phyloP scores from a whole-genome alignment of 1,140 invertebrate species.

The Dryas iulia region DNA sequence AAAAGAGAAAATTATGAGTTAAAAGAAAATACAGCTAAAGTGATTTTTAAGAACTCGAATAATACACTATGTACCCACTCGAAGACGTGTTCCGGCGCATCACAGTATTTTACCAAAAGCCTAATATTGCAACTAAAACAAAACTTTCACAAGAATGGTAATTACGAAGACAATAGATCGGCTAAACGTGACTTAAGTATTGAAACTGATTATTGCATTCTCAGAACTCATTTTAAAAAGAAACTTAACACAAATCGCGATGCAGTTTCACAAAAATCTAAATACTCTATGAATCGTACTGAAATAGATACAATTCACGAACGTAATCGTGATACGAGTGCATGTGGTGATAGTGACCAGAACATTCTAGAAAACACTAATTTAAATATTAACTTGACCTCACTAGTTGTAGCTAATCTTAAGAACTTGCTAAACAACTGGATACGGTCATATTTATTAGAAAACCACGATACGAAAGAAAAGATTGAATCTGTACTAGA shows the following conservation, averaged over 20 bases:
- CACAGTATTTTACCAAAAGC: constrained; percentile 43
- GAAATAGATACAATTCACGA: constrained; percentile 41
- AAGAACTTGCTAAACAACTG: constrained; percentile 54
- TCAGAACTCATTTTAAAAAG: constrained; percentile 49
- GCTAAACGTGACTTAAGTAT: constrained; percentile 59
- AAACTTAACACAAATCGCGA: constrained; percentile 27
- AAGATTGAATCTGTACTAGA: constrained; percentile 55
- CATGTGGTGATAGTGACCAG: constrained; percentile 51
- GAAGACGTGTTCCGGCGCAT: constrained; percentile 47
- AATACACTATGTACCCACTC: constrained; percentile 45
- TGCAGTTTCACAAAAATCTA: constrained; percentile 40
- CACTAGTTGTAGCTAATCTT: constrained; percentile 56
- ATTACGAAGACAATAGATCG: constrained; percentile 40
- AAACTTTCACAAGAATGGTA: constrained; percentile 32
- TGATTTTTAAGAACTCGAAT: constrained; percentile 55
- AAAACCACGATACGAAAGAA: constrained; percentile 50
- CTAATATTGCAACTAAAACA: constrained; percentile 43
- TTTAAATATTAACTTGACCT: constrained; percentile 46
- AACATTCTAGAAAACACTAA: constrained; percentile 22
- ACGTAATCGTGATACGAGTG: constrained; percentile 38
- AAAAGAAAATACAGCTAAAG: constrained; percentile 33
- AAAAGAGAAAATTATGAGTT: constrained; percentile 8
- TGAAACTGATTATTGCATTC: constrained; percentile 57
- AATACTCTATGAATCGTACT: constrained; percentile 42
- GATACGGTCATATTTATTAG: constrained; percentile 55